phyloP scores from a whole-genome alignment of 1,140 invertebrate species.

The Ctenoplectra terminalis region DNA sequence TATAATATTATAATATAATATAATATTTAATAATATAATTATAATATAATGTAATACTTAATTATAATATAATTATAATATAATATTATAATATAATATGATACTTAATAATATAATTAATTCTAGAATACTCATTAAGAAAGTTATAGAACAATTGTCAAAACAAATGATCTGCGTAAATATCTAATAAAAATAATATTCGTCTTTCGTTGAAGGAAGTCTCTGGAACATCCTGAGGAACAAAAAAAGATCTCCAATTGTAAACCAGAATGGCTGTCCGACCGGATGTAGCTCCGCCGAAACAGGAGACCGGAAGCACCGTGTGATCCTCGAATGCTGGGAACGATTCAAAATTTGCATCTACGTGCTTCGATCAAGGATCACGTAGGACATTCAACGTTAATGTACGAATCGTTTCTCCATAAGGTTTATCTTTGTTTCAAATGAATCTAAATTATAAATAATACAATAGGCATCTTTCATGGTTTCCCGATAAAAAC shows the following conservation, averaged over 20 bases:
- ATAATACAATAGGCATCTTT: not conserved
- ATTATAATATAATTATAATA: too few relatives aligned
- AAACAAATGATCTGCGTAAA: too few relatives aligned
- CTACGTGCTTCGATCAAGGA: slow-evolving; percentile 10
- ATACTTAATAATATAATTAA: too few relatives aligned
- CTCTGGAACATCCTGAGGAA: too few relatives aligned
- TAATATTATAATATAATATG: too few relatives aligned
- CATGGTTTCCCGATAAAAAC: not conserved
- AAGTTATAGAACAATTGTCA: too few relatives aligned
- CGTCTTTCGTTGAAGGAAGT: not conserved
- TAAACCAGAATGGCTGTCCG: not conserved
- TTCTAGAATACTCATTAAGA: too few relatives aligned
- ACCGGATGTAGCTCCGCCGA: slow-evolving; percentile 25
- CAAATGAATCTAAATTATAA: not conserved
- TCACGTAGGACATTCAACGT: not conserved
- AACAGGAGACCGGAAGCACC: slow-evolving; percentile 33
- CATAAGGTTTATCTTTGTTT: not conserved
- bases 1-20: too few relatives aligned
- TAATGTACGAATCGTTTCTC: not conserved
- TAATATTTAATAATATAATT: too few relatives aligned
- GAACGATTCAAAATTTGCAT: slow-evolving; percentile 36
- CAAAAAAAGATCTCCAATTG: not conserved
- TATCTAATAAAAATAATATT: too few relatives aligned
- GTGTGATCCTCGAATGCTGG: slow-evolving; percentile 24
- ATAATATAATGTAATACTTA: too few relatives aligned